Percentiles rank a stretch among this genome's conserved stretches.
phyloP scores from a whole-genome alignment of 1,140 invertebrate species.

The Rhagoletis zephyria region DNA sequence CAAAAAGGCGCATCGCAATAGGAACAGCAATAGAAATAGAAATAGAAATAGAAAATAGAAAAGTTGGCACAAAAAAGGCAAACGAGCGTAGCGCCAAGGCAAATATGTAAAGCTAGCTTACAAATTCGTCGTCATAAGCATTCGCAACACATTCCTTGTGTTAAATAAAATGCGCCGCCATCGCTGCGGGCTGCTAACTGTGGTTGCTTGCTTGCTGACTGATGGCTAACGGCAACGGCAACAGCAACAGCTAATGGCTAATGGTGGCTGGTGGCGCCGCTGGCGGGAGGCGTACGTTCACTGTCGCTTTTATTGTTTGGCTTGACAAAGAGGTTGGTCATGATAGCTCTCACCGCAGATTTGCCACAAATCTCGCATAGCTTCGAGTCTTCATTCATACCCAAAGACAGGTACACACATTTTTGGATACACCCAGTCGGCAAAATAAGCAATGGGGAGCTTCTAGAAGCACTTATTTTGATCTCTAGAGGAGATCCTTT shows the following conservation, averaged over 20 bases:
- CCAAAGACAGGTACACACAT: not conserved
- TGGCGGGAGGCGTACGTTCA: not conserved
- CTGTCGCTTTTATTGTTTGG: not conserved
- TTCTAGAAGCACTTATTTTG: no score
- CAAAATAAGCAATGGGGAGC: no score
- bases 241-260: not conserved
- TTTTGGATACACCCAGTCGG: not conserved
- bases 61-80: conserved; percentile 35
- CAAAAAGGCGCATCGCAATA: conserved; percentile 3
- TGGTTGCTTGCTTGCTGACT: not conserved
- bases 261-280: not conserved
- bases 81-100: not conserved
- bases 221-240: not conserved
- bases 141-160: conserved; percentile 18
- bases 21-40: not conserved
- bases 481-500: no score
- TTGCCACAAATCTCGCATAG: conserved; percentile 16
- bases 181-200: no score
- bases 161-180: not conserved
- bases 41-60: not conserved
- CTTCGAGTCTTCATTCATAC: not conserved
- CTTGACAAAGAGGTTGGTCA: not conserved
- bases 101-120: not conserved
- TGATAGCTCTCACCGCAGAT: conserved; percentile 16
- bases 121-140: conserved; percentile 26